These are phyloP conservation scores for Trichopria drosophilae DNA, from an alignment of 2,888 invertebrate genomes.

Conservation along the genomic window DNA sequence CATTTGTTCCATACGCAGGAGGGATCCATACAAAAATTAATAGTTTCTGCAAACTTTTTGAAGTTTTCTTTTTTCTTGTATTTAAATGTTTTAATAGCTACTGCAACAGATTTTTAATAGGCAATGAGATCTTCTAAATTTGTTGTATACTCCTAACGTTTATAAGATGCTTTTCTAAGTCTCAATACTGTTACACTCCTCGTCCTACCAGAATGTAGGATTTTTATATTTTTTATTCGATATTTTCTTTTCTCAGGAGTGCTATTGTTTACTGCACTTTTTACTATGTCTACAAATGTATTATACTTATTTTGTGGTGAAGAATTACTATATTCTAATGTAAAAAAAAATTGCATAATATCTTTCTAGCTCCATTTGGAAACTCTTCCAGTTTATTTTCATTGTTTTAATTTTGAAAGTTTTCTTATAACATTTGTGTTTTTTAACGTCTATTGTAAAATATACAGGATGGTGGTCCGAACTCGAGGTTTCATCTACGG, in stretches of 20 bases:
- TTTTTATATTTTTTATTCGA: background rate
- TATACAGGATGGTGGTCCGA: constrained; percentile 10
- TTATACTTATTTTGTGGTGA: constrained; percentile 6
- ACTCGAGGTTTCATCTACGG: background rate
- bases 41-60: constrained; percentile 5
- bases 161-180: constrained; percentile 6
- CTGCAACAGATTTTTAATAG: constrained; percentile 3
- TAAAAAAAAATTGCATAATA: background rate
- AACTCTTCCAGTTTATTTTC: constrained; percentile 17
- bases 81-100: no score
- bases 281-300: constrained; percentile 4
- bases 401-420: constrained; percentile 24
- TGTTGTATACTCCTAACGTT: constrained; percentile 3
- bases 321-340: background rate
- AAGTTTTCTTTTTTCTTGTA: constrained; percentile 11
- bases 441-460: constrained; percentile 12
- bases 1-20: constrained; percentile 16
- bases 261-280: background rate
- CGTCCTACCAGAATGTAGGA: constrained; percentile 21
- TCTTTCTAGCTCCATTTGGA: constrained; percentile 5
- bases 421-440: constrained; percentile 16
- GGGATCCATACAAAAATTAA: background rate
- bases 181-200: constrained; percentile 12
- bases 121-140: background rate
- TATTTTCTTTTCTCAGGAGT: background rate